Base-by-base conservation (phyloP, 2,113 vertebrate species). In the Desmodus rotundus region DNA sequence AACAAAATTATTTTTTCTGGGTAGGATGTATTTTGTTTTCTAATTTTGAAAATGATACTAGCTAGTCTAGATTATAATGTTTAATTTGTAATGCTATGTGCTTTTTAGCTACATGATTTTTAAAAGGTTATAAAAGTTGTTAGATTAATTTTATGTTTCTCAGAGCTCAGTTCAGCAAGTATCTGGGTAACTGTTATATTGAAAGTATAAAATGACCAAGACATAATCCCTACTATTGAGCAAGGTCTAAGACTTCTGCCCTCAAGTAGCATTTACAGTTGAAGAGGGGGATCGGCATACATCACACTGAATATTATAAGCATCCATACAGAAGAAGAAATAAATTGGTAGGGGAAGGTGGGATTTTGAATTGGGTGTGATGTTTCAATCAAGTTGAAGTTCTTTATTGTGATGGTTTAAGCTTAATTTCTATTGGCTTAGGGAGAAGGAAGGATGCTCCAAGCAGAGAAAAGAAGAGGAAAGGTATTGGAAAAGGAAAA, bases 1-100 rank as follows among this genome's bases (percentile, higher is more conserved):
- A 95, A 47, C 20, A 93, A 91, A 93, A 54, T 16, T 83, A 77
- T 43, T 94, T 89, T 84, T 90, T 93, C 28, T 78, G n/a, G 45
- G 1, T 86, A 74, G 45, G 50, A 47, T 92, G 24, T 88, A 78
- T 83, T 94, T 78, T 83, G 17, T 90, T 90, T 90, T 87, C 43
- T 96, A 1, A 61, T 85, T 91, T 94, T 94, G 45, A 89, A 95
- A 93, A 85, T 78, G 50, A 87, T 68, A 7, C 47, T 73, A 50
- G 28, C 22, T 63, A 56, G 77, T 52, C 22, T 58, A 54, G 74
- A 80, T 43, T 81, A 20, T 72, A 24, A 72, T 52, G 22, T 65
- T 96, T 72, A 77, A 73, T 70, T 87, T 96, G 54, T 95, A 70
- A 83, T 78, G 17, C 20, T 38, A 5, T 78, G 2, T 28, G 28